phyloP scores from a whole-genome alignment of 2,113 vertebrate genomes.

The Anseranas semipalmata region DNA sequence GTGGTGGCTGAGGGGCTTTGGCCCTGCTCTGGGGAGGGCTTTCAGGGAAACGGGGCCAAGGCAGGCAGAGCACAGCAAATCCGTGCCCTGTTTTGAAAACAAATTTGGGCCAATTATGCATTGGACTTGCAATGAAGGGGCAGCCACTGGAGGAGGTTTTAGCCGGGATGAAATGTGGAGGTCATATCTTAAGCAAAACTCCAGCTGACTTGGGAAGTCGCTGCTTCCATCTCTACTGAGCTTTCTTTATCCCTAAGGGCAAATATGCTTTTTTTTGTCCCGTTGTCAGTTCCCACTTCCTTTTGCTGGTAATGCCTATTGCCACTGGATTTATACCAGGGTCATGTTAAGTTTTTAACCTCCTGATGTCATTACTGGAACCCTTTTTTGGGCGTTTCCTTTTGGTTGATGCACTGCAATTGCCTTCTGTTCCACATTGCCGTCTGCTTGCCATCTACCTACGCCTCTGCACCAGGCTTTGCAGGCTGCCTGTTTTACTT shows the following conservation, averaged over 20 bases:
- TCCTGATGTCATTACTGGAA: neutral
- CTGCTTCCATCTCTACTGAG: neutral
- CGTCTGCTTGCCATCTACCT: neutral
- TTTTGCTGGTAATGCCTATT: neutral
- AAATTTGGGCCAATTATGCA: neutral
- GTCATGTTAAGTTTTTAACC: neutral
- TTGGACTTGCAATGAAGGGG: neutral
- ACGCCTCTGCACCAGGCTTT: neutral
- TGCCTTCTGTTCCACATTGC: neutral
- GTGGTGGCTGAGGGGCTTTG: neutral
- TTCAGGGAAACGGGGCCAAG: rapidly evolving
- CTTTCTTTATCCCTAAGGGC: neutral
- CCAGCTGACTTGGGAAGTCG: neutral
- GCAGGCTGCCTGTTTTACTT: neutral
- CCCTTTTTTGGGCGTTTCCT: neutral
- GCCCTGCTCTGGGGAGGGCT: rapidly evolving
- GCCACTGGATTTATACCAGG: neutral
- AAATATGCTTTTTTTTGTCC: neutral
- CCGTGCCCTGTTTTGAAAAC: neutral
- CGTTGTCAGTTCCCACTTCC: neutral
- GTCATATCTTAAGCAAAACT: neutral
- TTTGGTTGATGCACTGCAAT: neutral
- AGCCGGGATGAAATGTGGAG: neutral
- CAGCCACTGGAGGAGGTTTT: neutral
- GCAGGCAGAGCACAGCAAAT: neutral